Conservation (phyloP, 2,888 invertebrate genomes). For the Xestia rhomboidea region DNA sequence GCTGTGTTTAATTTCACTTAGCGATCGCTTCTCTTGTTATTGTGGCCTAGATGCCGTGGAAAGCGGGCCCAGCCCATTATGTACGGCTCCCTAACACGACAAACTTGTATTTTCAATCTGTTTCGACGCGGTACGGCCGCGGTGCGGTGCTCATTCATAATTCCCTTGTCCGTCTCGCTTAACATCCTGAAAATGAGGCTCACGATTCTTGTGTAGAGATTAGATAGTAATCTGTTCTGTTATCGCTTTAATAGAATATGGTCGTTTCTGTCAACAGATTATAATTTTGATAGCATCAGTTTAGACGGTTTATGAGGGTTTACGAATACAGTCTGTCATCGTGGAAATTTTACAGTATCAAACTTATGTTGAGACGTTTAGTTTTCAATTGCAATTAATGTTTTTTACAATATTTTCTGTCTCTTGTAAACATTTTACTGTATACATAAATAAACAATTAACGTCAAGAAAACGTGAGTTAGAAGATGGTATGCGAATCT, state of each 20-base stretch:
- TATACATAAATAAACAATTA: constrained; percentile 7
- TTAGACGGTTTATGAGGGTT: constrained; percentile 8
- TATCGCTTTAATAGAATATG: constrained; percentile 44
- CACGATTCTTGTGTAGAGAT: constrained; percentile 42
- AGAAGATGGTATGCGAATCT: background rate
- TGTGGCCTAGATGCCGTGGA: constrained; percentile 82
- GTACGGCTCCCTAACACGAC: constrained; percentile 71
- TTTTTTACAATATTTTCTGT: background rate
- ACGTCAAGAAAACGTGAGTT: constrained; percentile 5
- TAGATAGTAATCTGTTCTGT: constrained; percentile 41
- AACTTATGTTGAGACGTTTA: background rate
- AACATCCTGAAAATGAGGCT: constrained; percentile 55
- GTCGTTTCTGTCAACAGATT: constrained; percentile 28
- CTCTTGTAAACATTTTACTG: no score
- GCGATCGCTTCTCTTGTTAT: constrained; percentile 79
- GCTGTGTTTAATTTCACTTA: constrained; percentile 78
- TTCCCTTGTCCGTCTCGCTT: constrained; percentile 50
- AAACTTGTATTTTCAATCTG: constrained; percentile 68
- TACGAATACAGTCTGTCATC: background rate
- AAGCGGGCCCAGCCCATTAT: constrained; percentile 84
- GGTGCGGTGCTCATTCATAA: constrained; percentile 41
- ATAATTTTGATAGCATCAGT: constrained; percentile 15
- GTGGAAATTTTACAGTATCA: background rate
- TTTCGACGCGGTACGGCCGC: constrained; percentile 40
- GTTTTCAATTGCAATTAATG: background rate